A percentile compares a stretch with the other conserved stretches of the same genome.
phyloP scores from a whole-genome alignment of 2,113 vertebrate genomes.

The Sisor rabdophorus region DNA sequence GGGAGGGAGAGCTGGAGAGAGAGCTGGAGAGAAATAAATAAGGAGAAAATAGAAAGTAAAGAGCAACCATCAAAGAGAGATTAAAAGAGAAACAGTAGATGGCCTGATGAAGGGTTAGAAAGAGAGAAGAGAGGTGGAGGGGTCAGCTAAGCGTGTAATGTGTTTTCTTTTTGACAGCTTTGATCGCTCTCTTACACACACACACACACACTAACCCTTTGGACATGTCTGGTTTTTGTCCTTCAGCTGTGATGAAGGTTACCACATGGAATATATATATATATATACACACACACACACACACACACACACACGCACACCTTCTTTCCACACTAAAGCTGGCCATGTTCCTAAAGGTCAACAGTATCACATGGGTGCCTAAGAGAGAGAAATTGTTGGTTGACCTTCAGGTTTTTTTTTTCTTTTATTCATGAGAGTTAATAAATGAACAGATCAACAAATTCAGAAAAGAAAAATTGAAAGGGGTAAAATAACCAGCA shows the following conservation, averaged over 20 bases:
- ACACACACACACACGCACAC: neutral
- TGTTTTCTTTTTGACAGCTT: conserved; percentile 63
- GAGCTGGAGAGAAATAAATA: neutral
- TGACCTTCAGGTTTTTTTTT: conserved; percentile 1
- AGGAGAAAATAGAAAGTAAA: conserved; percentile 3
- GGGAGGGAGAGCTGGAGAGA: conserved; percentile 16
- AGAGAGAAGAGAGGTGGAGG: conserved; percentile 21
- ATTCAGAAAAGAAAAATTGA: too few relatives aligned
- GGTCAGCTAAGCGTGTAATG: conserved; percentile 60
- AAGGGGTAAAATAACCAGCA: too few relatives aligned
- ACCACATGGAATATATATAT: neutral
- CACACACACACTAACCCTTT: neutral
- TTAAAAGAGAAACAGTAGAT: too few relatives aligned
- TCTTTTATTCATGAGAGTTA: neutral
- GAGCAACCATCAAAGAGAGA: too few relatives aligned
- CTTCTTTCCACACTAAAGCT: neutral
- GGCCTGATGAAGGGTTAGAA: conserved; percentile 10
- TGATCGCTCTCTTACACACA: conserved; percentile 48
- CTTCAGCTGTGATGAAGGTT: conserved; percentile 3
- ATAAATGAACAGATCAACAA: neutral
- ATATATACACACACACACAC: neutral
- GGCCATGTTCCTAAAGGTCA: conserved; percentile 10
- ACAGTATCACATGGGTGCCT: neutral
- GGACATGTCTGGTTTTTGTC: conserved; percentile 12
- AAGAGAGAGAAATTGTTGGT: conserved; percentile 2